Evolutionary conservation across 2,888 invertebrate species (phyloP).

Genomic region (Diarsia brunnea): DNA sequence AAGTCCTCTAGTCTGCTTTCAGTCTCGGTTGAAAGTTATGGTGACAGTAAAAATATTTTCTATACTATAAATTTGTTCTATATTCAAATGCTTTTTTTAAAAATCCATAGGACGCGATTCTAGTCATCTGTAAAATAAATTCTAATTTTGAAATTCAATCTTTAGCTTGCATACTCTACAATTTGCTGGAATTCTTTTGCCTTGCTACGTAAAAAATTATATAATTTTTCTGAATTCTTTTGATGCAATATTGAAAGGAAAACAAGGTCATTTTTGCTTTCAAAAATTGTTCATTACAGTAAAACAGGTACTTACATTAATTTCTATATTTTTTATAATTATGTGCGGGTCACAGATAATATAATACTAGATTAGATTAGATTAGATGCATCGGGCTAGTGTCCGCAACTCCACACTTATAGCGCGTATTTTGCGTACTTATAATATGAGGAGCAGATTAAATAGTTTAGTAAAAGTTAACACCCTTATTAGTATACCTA

Average conservation of each 20-base stretch:
- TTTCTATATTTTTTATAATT: neutral
- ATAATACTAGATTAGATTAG: too few species aligned
- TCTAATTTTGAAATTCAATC: conserved; percentile 15
- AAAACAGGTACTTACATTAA: neutral
- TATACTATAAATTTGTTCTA: neutral
- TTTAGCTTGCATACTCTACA: neutral
- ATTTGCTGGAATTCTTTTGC: conserved; percentile 3
- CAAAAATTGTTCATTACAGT: neutral
- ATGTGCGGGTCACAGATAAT: too few species aligned
- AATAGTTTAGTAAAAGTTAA: neutral
- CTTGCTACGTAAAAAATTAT: neutral
- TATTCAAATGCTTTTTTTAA: neutral
- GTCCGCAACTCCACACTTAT: too few species aligned
- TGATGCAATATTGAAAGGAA: neutral
- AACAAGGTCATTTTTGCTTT: neutral
- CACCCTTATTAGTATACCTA: too few species aligned
- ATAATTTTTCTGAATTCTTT: conserved; percentile 4
- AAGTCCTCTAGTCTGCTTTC: conserved; percentile 1
- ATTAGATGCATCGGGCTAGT: too few species aligned
- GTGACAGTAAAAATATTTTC: neutral
- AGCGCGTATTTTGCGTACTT: too few species aligned
- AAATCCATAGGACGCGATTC: too few species aligned
- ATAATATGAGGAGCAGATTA: neutral
- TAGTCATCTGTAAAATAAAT: neutral
- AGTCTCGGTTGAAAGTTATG: neutral